phyloP scores from a whole-genome alignment of 1,140 invertebrate genomes.

The Papilio machaon region DNA sequence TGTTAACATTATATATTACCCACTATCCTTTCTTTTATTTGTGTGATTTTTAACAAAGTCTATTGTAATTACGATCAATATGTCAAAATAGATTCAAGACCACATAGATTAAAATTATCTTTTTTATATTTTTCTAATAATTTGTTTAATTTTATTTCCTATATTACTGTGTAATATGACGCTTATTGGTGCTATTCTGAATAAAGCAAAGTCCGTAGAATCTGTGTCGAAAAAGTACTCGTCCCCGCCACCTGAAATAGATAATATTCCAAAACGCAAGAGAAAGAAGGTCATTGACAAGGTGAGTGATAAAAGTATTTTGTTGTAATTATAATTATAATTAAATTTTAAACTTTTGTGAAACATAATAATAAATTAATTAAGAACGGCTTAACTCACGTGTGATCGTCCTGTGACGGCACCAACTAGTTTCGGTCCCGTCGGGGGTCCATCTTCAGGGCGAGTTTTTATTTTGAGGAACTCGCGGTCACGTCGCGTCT shows the following conservation, averaged over 20 bases:
- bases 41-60: background rate
- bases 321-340: too few species aligned
- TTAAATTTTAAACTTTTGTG: too few species aligned
- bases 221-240: conserved; percentile 45
- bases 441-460: too few species aligned
- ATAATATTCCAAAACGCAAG: conserved; percentile 30
- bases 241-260: conserved; percentile 58
- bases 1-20: too few species aligned
- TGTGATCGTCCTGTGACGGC: too few species aligned
- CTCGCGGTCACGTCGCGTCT: too few species aligned
- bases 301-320: conserved; percentile 17
- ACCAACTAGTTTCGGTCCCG: too few species aligned
- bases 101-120: conserved; percentile 37
- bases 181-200: conserved; percentile 55
- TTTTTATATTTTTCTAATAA: conserved; percentile 5
- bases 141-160: conserved; percentile 19
- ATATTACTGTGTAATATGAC: conserved; percentile 52
- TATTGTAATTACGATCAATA: background rate
- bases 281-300: conserved; percentile 43
- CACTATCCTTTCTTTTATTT: too few species aligned
- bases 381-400: too few species aligned
- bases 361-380: too few species aligned
- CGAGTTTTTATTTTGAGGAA: too few species aligned
- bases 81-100: background rate
- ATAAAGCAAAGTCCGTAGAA: conserved; percentile 50